These are phyloP conservation scores for Nasonovia ribisnigri DNA, from an alignment of 2,888 invertebrate species.

Conservation along the genomic window DNA sequence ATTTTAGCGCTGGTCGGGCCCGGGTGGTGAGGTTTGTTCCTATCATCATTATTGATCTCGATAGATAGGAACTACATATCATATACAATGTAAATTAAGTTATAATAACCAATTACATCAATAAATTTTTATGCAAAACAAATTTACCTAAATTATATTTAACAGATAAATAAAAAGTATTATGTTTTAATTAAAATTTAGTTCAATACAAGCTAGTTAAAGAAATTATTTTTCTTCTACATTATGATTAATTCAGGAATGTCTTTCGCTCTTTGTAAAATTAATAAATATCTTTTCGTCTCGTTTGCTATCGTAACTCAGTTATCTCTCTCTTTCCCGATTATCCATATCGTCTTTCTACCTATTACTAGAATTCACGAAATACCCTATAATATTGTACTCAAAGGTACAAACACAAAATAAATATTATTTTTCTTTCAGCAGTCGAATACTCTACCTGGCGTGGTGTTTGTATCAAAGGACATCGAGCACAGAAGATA, in stretches of 20 bases:
- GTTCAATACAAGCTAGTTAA: neutral
- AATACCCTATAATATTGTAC: neutral
- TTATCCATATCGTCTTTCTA: neutral
- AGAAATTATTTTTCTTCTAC: neutral
- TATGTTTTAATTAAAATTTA: neutral
- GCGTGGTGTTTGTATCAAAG: neutral
- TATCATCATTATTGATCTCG: neutral
- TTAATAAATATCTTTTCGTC: neutral
- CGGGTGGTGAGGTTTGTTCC: neutral
- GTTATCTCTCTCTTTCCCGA: neutral
- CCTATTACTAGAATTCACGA: neutral
- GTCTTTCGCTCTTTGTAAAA: neutral
- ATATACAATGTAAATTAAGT: neutral
- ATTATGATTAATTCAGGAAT: neutral
- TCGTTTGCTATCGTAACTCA: neutral
- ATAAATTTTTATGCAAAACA: neutral
- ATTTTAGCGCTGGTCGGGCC: neutral
- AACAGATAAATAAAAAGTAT: neutral
- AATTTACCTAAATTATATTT: neutral
- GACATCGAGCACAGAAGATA: neutral
- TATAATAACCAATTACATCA: neutral
- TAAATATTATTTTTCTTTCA: neutral
- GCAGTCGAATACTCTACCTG: neutral
- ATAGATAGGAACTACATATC: neutral
- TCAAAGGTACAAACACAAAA: neutral